A percentile compares a stretch with the other conserved stretches of the same genome.
Evolutionary conservation across 2,797 vertebrate species (phyloP).

Genomic region (Dallia pectoralis): DNA sequence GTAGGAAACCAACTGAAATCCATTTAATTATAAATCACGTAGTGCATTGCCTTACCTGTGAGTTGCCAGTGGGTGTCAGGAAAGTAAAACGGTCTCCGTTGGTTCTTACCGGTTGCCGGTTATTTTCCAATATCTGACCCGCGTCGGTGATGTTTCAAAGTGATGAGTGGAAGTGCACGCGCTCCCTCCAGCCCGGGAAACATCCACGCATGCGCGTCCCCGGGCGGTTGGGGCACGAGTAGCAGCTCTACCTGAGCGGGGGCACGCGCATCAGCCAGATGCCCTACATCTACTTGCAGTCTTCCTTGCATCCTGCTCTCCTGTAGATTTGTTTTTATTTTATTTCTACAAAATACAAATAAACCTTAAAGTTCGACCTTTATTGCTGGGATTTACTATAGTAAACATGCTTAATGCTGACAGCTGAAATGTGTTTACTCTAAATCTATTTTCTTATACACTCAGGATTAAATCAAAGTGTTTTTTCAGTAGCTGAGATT

Average conservation of each 20-base stretch:
- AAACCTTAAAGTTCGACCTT: background rate
- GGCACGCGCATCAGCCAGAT: background rate
- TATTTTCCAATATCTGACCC: background rate
- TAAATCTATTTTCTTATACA: no score
- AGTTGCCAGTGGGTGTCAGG: background rate
- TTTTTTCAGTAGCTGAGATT: constrained; percentile 23
- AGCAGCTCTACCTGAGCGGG: constrained; percentile 34
- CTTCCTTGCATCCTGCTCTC: background rate
- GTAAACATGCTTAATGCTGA: background rate
- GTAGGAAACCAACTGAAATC: background rate
- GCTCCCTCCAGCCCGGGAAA: constrained; percentile 25
- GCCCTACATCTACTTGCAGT: constrained; percentile 37
- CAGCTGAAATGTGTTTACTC: background rate
- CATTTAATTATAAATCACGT: background rate
- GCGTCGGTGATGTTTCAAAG: constrained; percentile 26
- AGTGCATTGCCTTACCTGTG: constrained; percentile 6
- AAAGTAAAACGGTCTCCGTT: constrained; percentile 3
- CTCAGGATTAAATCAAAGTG: background rate
- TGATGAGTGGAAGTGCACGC: constrained; percentile 22
- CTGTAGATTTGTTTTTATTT: background rate
- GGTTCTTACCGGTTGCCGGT: background rate
- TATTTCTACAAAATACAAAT: background rate
- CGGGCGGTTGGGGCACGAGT: constrained; percentile 28
- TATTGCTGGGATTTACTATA: background rate
- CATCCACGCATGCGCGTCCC: constrained; percentile 44